Evolutionary conservation across 2,797 vertebrate genomes (phyloP).

Genomic region (Labeo calbasu): DNA sequence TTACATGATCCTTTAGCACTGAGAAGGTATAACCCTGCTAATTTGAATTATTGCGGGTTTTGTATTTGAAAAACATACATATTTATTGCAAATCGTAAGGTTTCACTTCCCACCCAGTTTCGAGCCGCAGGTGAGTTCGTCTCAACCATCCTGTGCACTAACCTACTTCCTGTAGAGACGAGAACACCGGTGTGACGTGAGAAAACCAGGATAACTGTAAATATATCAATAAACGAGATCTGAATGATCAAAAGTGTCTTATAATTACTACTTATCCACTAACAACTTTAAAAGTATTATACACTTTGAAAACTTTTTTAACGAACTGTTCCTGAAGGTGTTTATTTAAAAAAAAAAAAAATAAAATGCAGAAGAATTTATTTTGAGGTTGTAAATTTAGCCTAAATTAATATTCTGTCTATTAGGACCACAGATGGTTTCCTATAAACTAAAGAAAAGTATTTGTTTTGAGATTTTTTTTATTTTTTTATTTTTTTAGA

Average conservation of each 20-base stretch:
- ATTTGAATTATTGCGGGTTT: background rate
- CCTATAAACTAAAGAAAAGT: background rate
- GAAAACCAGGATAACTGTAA: background rate
- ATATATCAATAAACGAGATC: background rate
- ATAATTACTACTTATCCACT: background rate
- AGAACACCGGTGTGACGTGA: background rate
- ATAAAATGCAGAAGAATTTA: no score
- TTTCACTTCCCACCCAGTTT: conserved; percentile 1
- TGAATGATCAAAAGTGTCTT: background rate
- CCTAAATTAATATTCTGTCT: background rate
- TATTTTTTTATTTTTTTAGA: background rate
- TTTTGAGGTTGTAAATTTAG: background rate
- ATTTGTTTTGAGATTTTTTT: no score
- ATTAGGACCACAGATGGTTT: background rate
- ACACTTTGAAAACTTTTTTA: background rate
- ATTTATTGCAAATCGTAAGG: background rate
- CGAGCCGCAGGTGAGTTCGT: background rate
- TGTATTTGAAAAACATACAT: background rate
- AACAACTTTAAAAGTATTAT: background rate
- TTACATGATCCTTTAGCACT: background rate
- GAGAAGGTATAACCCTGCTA: background rate
- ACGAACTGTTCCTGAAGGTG: background rate
- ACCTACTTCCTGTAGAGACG: conserved; percentile 9
- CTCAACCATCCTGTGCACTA: background rate
- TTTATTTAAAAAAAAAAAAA: background rate